Base-by-base conservation (phyloP, 2,888 invertebrate genomes). In the Drosophila histrio region DNA sequence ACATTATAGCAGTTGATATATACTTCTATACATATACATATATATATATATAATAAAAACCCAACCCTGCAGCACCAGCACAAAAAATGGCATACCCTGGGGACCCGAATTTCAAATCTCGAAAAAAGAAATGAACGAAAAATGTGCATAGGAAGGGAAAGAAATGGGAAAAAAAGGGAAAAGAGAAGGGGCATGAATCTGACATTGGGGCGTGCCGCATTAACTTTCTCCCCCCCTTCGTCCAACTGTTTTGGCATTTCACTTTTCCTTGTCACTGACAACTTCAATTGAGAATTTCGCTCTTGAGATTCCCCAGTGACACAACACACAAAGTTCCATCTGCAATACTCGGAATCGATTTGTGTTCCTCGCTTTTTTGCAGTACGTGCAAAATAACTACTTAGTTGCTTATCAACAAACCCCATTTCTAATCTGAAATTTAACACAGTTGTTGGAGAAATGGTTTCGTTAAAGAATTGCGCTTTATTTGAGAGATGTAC, bases 41-140 rank as follows among this genome's bases (percentile, higher is more conserved):
- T 8, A 32, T n/a, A 13, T 17, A 52, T 4, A 30, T 4, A 34
- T 34, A n/a, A 34, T 34, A n/a, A 34, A 36, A 26, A 38, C 24
- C 7, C 32, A 57, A 38, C 34, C 57, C 38, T 32, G 30, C 13
- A 41, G 21, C 58, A 56, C 26, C 57, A 49, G 59, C 53, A 36
- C 38, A 38, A 60, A 66, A 61, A 70, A 70, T 26, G 39, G 13
- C 28, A 61, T 63, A 38, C 88, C 80, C 80, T 36, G 36, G 73
- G 84, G 84, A 75, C 22, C 56, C 56, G 24, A 85, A 75, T 83
- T 84, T 78, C 70, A 75, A 86, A 86, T 88, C 84, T 72, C 66
- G 66, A 63, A 57, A 47, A 44, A 69, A 63, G 15, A 53, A 52
- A 43, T 21, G 22, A 6, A 38, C 19, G n/a, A n/a, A 43, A 38